These are phyloP conservation scores for Calyptomena viridis DNA, from an alignment of 2,113 vertebrate genomes.

Conservation along the genomic window DNA sequence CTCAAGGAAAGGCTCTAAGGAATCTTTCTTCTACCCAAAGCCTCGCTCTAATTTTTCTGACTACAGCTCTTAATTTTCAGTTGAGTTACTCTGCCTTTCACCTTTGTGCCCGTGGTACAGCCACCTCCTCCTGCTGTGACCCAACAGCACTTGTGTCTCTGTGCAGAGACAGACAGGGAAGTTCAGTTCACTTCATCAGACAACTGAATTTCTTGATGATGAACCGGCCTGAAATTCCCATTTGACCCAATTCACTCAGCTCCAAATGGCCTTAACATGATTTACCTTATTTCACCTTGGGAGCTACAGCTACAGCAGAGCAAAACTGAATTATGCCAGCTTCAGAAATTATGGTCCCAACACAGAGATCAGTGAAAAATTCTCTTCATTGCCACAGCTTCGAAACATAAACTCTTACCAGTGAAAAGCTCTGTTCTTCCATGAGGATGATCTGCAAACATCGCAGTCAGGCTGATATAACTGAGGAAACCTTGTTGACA, in stretches of 20 bases:
- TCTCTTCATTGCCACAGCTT: neutral
- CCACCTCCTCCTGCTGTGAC: neutral
- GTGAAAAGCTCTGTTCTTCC: neutral
- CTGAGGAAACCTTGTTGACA: neutral
- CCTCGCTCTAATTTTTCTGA: neutral
- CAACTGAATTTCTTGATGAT: neutral
- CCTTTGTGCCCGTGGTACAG: accelerated
- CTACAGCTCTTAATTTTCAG: neutral
- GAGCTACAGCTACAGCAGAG: neutral
- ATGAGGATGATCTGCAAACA: neutral
- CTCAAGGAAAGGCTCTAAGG: neutral
- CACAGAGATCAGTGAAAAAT: neutral
- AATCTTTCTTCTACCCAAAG: neutral
- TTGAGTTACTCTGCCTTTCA: neutral
- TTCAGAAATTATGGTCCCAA: neutral
- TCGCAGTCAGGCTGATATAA: accelerated
- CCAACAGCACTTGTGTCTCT: neutral
- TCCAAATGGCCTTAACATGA: neutral
- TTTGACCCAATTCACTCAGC: neutral
- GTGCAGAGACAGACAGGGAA: neutral
- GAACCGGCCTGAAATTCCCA: neutral
- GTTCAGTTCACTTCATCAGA: neutral
- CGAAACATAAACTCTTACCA: neutral
- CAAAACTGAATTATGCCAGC: neutral
- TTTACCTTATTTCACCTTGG: neutral